phyloP scores from a whole-genome alignment of 2,888 invertebrate species.

The Tenthredo scrophulariae region DNA sequence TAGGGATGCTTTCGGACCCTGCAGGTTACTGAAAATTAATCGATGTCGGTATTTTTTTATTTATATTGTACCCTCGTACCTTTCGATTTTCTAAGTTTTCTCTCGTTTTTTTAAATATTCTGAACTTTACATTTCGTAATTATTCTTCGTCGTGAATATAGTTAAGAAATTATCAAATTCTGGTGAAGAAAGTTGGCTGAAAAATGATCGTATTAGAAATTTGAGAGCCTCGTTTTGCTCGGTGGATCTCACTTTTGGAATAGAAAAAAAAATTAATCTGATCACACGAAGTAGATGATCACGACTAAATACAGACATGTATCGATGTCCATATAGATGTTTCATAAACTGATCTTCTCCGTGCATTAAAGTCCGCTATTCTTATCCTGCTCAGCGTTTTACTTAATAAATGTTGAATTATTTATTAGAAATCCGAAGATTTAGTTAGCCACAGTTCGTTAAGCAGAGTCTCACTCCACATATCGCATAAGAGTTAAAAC shows the following conservation, averaged over 20 bases:
- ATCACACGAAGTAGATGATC: background rate
- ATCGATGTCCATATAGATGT: background rate
- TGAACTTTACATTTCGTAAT: background rate
- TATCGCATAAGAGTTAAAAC: constrained; percentile 13
- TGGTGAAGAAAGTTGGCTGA: background rate
- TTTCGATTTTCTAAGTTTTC: background rate
- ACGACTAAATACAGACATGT: background rate
- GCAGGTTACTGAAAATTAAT: background rate
- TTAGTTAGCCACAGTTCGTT: constrained; percentile 40
- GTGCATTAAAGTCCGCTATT: background rate
- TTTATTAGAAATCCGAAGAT: constrained; percentile 44
- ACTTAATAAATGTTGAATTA: background rate
- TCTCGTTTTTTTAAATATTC: background rate
- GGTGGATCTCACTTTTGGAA: background rate
- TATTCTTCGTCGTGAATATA: background rate
- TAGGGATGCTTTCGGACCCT: background rate
- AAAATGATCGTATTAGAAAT: background rate
- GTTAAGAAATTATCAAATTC: background rate
- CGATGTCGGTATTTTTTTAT: background rate
- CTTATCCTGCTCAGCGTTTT: background rate
- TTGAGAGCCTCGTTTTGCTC: background rate
- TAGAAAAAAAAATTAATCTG: background rate
- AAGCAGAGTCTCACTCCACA: constrained; percentile 50
- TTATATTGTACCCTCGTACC: background rate
- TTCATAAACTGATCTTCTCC: background rate